Evolutionary conservation across 2,888 invertebrate genomes (phyloP), one percentile per base, ranked within the genome.

Genomic region (Cephus pulcher): DNA sequence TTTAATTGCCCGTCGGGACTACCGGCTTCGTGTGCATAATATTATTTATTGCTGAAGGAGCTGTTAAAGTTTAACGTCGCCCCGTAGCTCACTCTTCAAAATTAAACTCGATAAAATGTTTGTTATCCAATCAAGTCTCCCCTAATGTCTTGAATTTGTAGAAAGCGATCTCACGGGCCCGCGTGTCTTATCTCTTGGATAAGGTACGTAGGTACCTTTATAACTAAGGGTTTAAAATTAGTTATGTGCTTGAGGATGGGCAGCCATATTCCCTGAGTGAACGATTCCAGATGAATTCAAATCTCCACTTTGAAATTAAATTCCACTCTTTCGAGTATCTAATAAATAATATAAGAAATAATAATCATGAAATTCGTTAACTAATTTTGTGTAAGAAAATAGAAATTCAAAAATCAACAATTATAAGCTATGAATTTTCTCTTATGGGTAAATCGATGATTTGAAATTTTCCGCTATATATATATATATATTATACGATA

Each of bases 101-200:
- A 91, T 90, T 90, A 90, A 90, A 89, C 89, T 88, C 91, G 90
- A 91, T 91, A 90, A 91, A 91, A 91, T 89, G 91, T 90, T 90
- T 90, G 89, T 88, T 88, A 89, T 89, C 90, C 90, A 90, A 90
- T 90, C 88, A 87, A 84, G 85, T 75, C 75, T 68, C 23, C 68
- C 75, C 81, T 82, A 82, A 84, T 85, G 82, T 82, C 79, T 78
- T 82, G 84, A 86, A 85, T 85, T 85, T 85, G 86, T 84, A 80
- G 84, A 78, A 83, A 83, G 82, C 82, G 56, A 78, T 73, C 69
- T 35, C 37, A 78, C 35, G 69, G 73, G 69, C 78, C 73, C 73
- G 73, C 56, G 79, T 76, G 80, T 75, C 78, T 83, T 80, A 82
- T 82, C 82, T 75, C 80, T 30, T 69, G 82, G 78, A 82, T 82